Evolutionary conservation across 2,797 vertebrate species (phyloP).

Genomic region (Alcedo quadribrachys): DNA sequence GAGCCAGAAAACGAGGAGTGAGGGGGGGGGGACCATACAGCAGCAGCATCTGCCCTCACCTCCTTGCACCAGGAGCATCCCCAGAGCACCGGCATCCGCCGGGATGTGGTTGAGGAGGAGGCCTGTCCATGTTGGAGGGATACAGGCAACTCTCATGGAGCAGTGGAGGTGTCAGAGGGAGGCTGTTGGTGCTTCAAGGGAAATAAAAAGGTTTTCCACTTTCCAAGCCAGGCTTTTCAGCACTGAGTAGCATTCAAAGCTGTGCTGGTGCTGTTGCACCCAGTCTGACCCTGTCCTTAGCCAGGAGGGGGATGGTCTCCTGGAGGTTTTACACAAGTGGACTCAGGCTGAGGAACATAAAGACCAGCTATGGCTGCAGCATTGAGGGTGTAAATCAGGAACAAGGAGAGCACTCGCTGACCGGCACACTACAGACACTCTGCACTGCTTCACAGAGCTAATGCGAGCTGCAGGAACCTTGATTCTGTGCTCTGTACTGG

Average conservation of each 20-base stretch:
- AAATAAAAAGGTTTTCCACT: background rate
- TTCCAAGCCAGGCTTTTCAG: background rate
- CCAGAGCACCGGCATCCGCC: fast-evolving
- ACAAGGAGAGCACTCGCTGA: background rate
- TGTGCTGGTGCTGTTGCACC: background rate
- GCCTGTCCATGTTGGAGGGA: background rate
- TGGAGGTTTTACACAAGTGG: background rate
- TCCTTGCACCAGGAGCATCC: background rate
- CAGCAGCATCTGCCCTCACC: background rate
- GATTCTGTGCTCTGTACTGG: background rate
- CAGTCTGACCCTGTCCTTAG: background rate
- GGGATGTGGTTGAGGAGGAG: background rate
- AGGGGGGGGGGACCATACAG: background rate
- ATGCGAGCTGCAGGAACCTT: background rate
- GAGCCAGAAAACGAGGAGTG: background rate
- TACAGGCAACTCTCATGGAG: background rate
- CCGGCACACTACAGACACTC: fast-evolving
- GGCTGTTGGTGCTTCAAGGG: background rate
- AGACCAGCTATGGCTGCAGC: background rate
- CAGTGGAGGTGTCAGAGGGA: background rate
- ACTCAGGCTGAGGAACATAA: background rate
- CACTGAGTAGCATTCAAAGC: background rate
- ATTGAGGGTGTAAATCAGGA: background rate
- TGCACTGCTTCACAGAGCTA: background rate
- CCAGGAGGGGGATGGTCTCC: background rate